Percentiles rank a stretch among this genome's conserved stretches.
These are phyloP conservation scores for Platyrinchus mystaceus DNA, from an alignment of 2,797 vertebrate species.

Conservation along the genomic window DNA sequence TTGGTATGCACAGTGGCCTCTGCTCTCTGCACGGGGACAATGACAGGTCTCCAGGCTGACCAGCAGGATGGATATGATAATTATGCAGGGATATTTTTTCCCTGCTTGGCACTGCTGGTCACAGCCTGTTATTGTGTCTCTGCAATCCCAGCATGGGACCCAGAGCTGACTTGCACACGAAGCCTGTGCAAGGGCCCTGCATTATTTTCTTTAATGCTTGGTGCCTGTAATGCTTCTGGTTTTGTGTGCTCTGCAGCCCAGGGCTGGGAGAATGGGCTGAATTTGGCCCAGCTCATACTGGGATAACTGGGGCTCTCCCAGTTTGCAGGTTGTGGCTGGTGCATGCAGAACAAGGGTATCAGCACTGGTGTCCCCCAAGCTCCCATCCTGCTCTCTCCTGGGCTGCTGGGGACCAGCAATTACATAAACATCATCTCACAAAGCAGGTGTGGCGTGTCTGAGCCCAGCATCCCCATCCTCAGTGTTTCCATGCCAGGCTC, in stretches of 20 bases:
- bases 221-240: not conserved
- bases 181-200: not conserved
- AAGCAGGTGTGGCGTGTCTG: rapidly evolving
- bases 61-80: conserved; percentile 61
- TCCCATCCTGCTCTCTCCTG: not conserved
- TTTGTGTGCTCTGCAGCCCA: not conserved
- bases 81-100: conserved; percentile 71
- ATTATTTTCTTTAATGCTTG: rapidly evolving
- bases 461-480: not conserved
- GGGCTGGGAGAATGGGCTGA: rapidly evolving
- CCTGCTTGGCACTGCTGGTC: conserved; percentile 20
- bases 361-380: rapidly evolving
- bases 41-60: conserved; percentile 66
- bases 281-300: not conserved
- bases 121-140: not conserved
- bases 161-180: rapidly evolving
- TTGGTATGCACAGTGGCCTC: not conserved
- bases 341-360: rapidly evolving
- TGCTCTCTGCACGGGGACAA: conserved; percentile 62
- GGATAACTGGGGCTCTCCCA: not conserved
- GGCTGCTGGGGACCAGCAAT: not conserved
- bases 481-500: not conserved
- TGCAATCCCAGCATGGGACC: not conserved
- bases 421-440: not conserved
- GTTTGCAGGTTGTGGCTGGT: not conserved